Base-by-base conservation (phyloP, 2,888 invertebrate species). In the Aleiodes leptofemur region DNA sequence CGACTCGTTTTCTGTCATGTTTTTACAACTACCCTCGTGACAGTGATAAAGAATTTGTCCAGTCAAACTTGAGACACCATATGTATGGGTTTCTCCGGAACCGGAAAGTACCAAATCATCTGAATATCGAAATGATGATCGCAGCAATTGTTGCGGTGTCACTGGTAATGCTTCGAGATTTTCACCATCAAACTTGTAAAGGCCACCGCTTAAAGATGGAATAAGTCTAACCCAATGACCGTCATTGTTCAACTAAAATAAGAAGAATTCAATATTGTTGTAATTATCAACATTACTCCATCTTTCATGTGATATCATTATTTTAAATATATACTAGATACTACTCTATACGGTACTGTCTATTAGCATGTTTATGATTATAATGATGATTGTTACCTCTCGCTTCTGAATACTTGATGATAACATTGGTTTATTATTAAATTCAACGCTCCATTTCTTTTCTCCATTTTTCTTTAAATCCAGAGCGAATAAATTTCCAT, bases 121-220 rank as follows among this genome's bases (percentile, higher is more conserved):
- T 0, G 96, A 95, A 83, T 97, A 95, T 83, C 95, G 94, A 87
- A 95, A 95, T 0, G 98, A 96, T 0, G 98, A 95, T 74, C 95
- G 95, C 4, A 98, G 91, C 31, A 99, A 91, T 81, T 95, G 93
- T 73, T 98, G 97, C 0, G 96, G 95, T 56, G 95, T 94, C 79
- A 98, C 93, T 0, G 98, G 97, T 77, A 97, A 91, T 0, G 96
- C 94, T 90, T 98, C 96, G 66, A 98, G 93, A 77, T 93, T 94
- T 77, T 95, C 94, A 0, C 97, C 97, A 89, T 97, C 96, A 88
- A 97, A 95, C 88, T 96, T 96, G 90, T 97, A 99, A 68, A 99
- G 91, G 3, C 95, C 94, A 1, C 99, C 99, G 84, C 95, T 95
- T 9, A 99, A 91, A 0, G 98, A 97, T 1, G 98, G 99, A 84